phyloP scores from a whole-genome alignment of 1,140 invertebrate genomes.

The Yoshiicerus persimilis region DNA sequence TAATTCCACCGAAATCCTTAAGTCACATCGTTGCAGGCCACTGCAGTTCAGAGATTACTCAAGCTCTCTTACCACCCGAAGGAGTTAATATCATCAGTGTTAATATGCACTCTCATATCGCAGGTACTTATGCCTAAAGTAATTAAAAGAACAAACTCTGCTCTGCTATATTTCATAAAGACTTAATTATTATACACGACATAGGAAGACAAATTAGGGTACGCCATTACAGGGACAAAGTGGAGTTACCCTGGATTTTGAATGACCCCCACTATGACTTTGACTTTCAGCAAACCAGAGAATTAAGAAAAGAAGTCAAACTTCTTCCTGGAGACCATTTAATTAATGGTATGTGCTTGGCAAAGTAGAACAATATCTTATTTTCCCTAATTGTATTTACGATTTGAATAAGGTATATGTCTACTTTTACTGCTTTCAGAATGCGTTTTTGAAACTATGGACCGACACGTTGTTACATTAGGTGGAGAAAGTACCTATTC shows the following conservation, averaged over 20 bases:
- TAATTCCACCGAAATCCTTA: conserved; percentile 13
- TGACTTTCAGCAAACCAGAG: conserved; percentile 28
- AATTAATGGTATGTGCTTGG: neutral
- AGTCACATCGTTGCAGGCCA: conserved; percentile 19
- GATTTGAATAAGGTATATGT: too few relatives aligned
- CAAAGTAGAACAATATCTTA: neutral
- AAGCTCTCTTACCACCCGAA: conserved; percentile 23
- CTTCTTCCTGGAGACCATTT: conserved; percentile 33
- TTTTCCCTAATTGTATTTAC: neutral
- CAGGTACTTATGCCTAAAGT: conserved; percentile 26
- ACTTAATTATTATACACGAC: neutral
- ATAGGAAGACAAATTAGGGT: conserved; percentile 18
- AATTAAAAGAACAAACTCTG: too few relatives aligned
- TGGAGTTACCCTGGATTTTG: conserved; percentile 23
- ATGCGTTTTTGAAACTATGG: conserved; percentile 26
- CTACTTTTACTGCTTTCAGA: neutral
- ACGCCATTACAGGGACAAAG: conserved; percentile 10
- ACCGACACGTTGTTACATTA: neutral
- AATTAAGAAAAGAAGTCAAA: neutral
- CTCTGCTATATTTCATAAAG: too few relatives aligned
- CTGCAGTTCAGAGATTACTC: conserved; percentile 53
- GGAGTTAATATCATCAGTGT: conserved; percentile 26
- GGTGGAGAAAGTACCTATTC: conserved; percentile 78
- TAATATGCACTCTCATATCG: conserved; percentile 29
- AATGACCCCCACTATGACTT: conserved; percentile 34